Base-by-base conservation (phyloP, 2,888 invertebrate species). In the Lumbricus terrestris region DNA sequence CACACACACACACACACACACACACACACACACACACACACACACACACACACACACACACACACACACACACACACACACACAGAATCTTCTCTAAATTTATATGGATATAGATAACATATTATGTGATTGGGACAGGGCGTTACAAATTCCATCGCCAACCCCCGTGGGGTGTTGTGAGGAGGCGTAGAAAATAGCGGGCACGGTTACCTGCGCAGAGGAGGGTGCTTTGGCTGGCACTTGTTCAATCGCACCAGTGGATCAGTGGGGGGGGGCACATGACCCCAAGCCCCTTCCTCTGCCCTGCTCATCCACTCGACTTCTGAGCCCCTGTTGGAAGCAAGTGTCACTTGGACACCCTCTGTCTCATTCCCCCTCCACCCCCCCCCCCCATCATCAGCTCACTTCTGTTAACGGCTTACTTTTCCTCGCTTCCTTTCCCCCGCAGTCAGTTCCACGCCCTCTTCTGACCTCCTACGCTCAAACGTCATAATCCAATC, bases 291-390 rank as follows among this genome's bases (percentile, higher is more conserved):
- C 69, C n/a, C 29, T n/a, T 69, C 69, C 29, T 11, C 69, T n/a
- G n/a, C 69, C 69, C 13, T 69, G 29, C 69, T 69, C 69, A 1
- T n/a, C 69, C 69, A 69, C n/a, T 69, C 69, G 29, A 69, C 69
- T 69, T 69, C 69, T 69, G n/a, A 69, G n/a, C 69, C 6, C n/a
- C 69, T 69, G 69, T n/a, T 69, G 69, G n/a, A 11, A n/a, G 13
- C n/a, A 69, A 69, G 69, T 69, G 69, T 69, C 69, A 69, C 69
- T 69, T n/a, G 69, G 69, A n/a, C 69, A 69, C 69, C 69, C 69
- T 69, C 69, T 69, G 29, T 8, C n/a, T 29, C 29, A 69, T 8
- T 23, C 47, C 4, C 47, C 23, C 20, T n/a, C 69, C n/a, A 3
- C 8, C 29, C 47, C 47, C 18, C 47, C 47, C 20, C 18, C 47